Conservation (phyloP, 2,113 vertebrate genomes). For the Sinocyclocheilus rhinocerous region DNA sequence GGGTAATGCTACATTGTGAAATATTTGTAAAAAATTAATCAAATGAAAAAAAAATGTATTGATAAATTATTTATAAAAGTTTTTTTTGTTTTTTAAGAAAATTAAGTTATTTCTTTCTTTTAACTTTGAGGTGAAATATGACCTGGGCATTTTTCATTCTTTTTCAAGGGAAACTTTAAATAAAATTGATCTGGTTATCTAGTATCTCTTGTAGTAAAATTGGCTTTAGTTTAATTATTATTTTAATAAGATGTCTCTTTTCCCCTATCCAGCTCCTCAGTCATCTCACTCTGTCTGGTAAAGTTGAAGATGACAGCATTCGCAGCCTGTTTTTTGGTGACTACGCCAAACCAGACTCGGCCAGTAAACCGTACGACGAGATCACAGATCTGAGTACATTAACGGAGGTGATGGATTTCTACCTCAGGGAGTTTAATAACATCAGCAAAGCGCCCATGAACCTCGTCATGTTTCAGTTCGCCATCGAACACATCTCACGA, state of each 20-base stretch:
- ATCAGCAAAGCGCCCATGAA: constrained; percentile 89
- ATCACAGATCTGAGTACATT: constrained; percentile 83
- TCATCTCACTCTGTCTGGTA: constrained; percentile 81
- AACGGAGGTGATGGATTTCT: constrained; percentile 83
- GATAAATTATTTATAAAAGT: not conserved
- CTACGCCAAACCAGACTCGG: constrained; percentile 77
- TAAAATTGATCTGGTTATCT: not conserved
- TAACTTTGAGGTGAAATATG: no score
- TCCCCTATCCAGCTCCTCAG: constrained; percentile 76
- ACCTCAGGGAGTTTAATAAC: constrained; percentile 89
- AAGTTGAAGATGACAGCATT: constrained; percentile 81
- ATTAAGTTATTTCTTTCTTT: no score
- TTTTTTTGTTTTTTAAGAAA: not conserved
- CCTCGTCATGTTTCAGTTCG: constrained; percentile 92
- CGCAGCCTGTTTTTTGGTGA: constrained; percentile 91
- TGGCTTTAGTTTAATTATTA: not conserved
- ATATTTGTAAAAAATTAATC: not conserved
- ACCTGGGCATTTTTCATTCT: not conserved
- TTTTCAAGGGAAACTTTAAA: not conserved
- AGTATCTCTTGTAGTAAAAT: not conserved
- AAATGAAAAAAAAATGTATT: not conserved
- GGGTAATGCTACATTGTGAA: constrained; percentile 68
- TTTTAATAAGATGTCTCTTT: not conserved
- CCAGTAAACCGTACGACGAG: constrained; percentile 82
- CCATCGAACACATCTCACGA: constrained; percentile 90